These are phyloP conservation scores for Atta cephalotes DNA, from an alignment of 1,140 invertebrate species.

Conservation along the genomic window DNA sequence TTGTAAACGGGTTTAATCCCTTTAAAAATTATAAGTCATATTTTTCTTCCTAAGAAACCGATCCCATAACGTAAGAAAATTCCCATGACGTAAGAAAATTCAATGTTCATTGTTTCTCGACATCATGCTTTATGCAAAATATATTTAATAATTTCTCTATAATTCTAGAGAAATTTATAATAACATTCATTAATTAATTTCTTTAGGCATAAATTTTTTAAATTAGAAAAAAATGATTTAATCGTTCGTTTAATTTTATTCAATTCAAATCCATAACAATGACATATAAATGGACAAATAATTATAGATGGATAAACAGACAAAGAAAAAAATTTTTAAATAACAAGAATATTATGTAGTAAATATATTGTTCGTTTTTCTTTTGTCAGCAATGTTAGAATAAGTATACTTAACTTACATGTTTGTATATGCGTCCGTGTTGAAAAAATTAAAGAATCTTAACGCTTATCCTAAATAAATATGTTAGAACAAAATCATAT, in stretches of 20 bases:
- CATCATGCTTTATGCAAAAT: not conserved
- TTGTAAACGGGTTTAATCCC: constrained; percentile 65
- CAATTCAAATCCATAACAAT: not conserved
- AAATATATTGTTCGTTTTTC: not conserved
- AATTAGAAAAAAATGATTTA: not conserved
- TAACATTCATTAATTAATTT: constrained; percentile 3
- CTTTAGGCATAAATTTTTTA: not conserved
- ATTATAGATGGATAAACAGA: not conserved
- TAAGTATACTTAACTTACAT: not conserved
- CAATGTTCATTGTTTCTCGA: not conserved
- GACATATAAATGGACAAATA: not conserved
- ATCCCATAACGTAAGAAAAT: constrained; percentile 4
- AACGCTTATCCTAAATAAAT: not conserved
- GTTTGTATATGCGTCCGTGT: no score
- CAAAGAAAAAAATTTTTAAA: not conserved
- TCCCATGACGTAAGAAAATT: constrained; percentile 43
- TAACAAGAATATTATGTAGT: not conserved
- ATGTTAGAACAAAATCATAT: constrained; percentile 3
- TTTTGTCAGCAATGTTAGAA: not conserved
- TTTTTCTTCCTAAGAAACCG: not conserved
- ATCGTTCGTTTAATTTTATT: not conserved
- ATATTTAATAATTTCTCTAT: not conserved
- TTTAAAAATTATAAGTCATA: constrained; percentile 76
- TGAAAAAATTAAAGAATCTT: not conserved
- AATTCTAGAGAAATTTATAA: not conserved